Evolutionary conservation across 2,113 vertebrate species (phyloP).

Genomic region (Peromyscus maniculatus): DNA sequence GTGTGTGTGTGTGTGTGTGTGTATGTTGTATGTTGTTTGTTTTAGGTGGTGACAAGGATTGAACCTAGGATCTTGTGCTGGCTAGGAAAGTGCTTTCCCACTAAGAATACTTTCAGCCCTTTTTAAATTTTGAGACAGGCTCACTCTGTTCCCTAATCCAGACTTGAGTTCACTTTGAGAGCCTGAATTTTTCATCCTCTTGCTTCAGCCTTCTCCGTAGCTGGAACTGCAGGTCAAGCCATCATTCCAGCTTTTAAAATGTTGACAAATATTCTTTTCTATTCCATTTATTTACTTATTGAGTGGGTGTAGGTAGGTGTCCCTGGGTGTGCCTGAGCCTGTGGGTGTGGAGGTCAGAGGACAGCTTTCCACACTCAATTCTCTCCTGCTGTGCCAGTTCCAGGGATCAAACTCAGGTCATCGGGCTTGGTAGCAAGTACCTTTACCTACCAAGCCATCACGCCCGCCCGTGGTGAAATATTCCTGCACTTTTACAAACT

Average conservation of each 20-base stretch:
- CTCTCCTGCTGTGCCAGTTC: neutral
- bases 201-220: neutral
- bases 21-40: too few relatives aligned
- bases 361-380: neutral
- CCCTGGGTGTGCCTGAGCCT: neutral
- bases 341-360: neutral
- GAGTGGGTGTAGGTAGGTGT: too few relatives aligned
- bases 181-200: neutral
- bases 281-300: neutral
- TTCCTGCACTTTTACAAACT: neutral
- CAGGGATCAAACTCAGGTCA: neutral
- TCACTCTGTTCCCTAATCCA: neutral
- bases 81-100: neutral
- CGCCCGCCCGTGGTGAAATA: neutral
- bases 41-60: neutral
- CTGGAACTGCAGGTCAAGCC: neutral
- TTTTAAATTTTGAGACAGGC: neutral
- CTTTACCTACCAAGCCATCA: neutral
- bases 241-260: constrained; percentile 38
- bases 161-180: neutral
- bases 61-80: neutral
- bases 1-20: neutral
- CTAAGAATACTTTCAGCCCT: neutral
- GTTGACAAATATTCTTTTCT: constrained; percentile 25
- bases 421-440: neutral